Evolutionary conservation across 1,140 invertebrate species (phyloP), one percentile per base, ranked within the genome.

Genomic region (Drosophila insularis): DNA sequence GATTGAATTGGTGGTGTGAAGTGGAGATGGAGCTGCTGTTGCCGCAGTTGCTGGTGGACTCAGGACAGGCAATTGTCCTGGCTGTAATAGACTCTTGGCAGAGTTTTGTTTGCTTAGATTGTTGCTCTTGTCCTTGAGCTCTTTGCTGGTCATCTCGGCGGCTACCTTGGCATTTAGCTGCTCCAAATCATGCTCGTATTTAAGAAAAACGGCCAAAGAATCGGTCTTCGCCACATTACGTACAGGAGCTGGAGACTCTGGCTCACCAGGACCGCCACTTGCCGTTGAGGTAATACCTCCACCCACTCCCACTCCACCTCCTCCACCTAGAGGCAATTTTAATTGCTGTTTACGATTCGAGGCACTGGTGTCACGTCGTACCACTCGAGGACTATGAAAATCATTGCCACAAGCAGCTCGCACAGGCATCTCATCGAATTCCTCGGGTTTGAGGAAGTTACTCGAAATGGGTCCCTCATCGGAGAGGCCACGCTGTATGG

Each of bases 401-500:
- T 91, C 90, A 54, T 91, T 91, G 46, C 73, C 81, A 39, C 90
- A 91, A 13, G 82, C 90, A 0, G 90, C 87, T 37, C 91, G 78
- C 5, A 92, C 91, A 0, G 91, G 91, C 81, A 92, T 91, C 74
- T 92, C 91, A 46, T 92, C 91, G 46, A 82, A 92, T 62, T 92
- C 91, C 56, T 92, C 91, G 0, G 91, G 90, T 56, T 92, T 92
- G 1, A 92, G 66, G 55, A 92, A 92, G 66, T 91, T 92, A 17
- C 67, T 89, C 1, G 91, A 92, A 58, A 92, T 92, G 37, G 91
- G 91, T 8, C 91, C 91, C 54, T 92, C 91, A 43, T 92, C 91
- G 21, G 91, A 92, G 54, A 92, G 81, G 1, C 91, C 91, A 0
- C 91, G 74, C 54, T 92, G 91, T 8, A 92, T 91, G 71, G 91